Evolutionary conservation across 2,113 vertebrate genomes (phyloP).

Genomic region (Trachemys scripta): DNA sequence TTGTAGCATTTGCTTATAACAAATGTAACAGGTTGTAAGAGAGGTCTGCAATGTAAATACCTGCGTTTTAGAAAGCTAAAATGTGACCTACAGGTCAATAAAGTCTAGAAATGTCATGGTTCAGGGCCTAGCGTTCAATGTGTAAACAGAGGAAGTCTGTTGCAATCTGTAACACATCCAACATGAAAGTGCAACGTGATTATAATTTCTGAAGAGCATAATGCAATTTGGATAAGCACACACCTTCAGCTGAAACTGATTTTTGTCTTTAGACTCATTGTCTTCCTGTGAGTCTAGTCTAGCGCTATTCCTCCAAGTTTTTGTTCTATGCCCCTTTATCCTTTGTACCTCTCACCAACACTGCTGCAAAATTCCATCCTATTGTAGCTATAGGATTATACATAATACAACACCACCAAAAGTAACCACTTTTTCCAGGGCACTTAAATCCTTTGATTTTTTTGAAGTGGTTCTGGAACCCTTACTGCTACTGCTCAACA

Average conservation of each 20-base stretch:
- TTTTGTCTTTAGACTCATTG: background rate
- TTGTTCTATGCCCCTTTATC: background rate
- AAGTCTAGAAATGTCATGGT: background rate
- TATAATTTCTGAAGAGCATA: slow-evolving; percentile 7
- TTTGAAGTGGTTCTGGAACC: background rate
- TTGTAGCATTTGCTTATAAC: background rate
- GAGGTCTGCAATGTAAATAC: background rate
- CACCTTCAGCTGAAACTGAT: background rate
- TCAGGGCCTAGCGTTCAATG: background rate
- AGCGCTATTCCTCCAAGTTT: background rate
- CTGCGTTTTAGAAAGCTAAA: background rate
- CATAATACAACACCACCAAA: background rate
- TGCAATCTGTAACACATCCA: background rate
- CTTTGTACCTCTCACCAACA: background rate
- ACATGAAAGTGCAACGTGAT: background rate
- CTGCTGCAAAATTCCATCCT: background rate
- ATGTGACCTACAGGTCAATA: background rate
- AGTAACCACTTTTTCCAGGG: background rate
- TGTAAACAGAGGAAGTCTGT: slow-evolving; percentile 2
- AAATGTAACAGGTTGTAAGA: background rate
- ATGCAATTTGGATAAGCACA: slow-evolving; percentile 10
- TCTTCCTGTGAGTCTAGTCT: background rate
- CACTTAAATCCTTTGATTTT: background rate
- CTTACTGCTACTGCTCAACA: background rate
- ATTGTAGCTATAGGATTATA: background rate